phyloP scores from a whole-genome alignment of 2,888 invertebrate genomes.

The Anarsia innoxiella region DNA sequence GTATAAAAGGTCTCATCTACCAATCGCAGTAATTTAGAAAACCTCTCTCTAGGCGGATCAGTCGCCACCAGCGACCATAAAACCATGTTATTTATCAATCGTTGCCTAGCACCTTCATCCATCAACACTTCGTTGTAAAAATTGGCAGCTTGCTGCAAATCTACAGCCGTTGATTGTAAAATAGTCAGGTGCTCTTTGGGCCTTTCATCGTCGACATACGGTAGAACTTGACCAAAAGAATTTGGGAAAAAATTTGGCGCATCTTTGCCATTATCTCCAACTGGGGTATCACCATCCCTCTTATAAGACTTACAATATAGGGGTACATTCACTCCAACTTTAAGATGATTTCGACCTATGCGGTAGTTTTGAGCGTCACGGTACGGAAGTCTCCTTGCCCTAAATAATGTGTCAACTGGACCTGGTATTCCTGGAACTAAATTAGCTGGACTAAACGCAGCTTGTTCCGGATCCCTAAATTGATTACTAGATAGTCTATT shows the following conservation, averaged over 20 bases:
- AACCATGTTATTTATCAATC: slow-evolving; percentile 16
- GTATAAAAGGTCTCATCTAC: slow-evolving; percentile 78
- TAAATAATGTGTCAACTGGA: slow-evolving; percentile 41
- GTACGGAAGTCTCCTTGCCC: slow-evolving; percentile 38
- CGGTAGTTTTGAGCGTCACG: slow-evolving; percentile 46
- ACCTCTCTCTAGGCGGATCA: slow-evolving; percentile 78
- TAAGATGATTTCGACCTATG: slow-evolving; percentile 43
- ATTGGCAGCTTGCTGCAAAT: slow-evolving; percentile 74
- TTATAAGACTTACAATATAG: slow-evolving; percentile 9
- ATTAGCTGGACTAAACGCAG: slow-evolving; percentile 44
- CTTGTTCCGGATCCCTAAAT: slow-evolving; percentile 38
- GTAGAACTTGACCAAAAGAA: slow-evolving; percentile 23
- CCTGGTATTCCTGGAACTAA: slow-evolving; percentile 57
- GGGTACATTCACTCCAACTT: slow-evolving; percentile 43
- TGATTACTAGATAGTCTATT: slow-evolving; percentile 41
- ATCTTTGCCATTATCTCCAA: slow-evolving; percentile 82
- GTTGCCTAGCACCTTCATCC: slow-evolving; percentile 17
- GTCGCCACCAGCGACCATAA: slow-evolving; percentile 2
- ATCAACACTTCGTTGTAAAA: slow-evolving; percentile 79
- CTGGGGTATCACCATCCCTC: slow-evolving; percentile 71
- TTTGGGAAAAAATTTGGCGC: slow-evolving; percentile 47
- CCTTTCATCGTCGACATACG: slow-evolving; percentile 17
- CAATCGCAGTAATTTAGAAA: slow-evolving; percentile 82
- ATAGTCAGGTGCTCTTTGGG: slow-evolving; percentile 15
- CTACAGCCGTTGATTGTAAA: slow-evolving; percentile 21